Evolutionary conservation across 64 coral and sea anemone genomes (phyloP).

Genomic region (Anthopleura sola): DNA sequence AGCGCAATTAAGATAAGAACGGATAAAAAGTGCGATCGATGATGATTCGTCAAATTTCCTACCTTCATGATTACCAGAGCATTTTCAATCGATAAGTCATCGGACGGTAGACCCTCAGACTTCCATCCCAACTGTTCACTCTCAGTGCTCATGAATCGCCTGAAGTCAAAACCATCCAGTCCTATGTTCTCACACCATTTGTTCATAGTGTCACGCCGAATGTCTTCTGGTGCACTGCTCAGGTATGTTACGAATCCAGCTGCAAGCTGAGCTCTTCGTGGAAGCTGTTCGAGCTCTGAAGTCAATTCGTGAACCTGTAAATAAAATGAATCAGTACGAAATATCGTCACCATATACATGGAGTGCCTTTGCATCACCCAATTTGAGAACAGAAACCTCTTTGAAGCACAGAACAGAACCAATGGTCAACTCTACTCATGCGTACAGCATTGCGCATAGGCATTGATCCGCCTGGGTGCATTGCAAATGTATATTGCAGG

Average conservation of each 20-base stretch:
- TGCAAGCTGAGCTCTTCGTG: constrained; percentile 85
- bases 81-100: constrained; percentile 98
- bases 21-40: neutral
- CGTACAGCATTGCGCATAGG: too few species aligned
- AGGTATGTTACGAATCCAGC: constrained; percentile 96
- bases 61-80: constrained; percentile 98
- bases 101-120: constrained; percentile 91
- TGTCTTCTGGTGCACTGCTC: constrained; percentile 91
- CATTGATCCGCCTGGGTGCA: too few species aligned
- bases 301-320: constrained; percentile 88
- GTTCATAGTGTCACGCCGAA: constrained; percentile 68
- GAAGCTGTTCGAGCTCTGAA: constrained; percentile 89
- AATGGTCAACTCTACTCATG: too few species aligned
- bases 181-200: constrained; percentile 86
- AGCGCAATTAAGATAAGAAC: too few species aligned
- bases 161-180: constrained; percentile 97
- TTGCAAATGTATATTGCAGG: too few species aligned
- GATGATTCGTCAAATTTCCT: neutral
- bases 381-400: too few species aligned
- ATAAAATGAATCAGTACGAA: neutral
- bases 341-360: too few species aligned
- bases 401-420: too few species aligned
- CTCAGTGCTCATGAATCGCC: constrained; percentile 96
- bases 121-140: constrained; percentile 98
- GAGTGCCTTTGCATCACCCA: too few species aligned